Evolutionary conservation across 1,140 invertebrate species (phyloP).

Genomic region (Drosophila ohnishii): DNA sequence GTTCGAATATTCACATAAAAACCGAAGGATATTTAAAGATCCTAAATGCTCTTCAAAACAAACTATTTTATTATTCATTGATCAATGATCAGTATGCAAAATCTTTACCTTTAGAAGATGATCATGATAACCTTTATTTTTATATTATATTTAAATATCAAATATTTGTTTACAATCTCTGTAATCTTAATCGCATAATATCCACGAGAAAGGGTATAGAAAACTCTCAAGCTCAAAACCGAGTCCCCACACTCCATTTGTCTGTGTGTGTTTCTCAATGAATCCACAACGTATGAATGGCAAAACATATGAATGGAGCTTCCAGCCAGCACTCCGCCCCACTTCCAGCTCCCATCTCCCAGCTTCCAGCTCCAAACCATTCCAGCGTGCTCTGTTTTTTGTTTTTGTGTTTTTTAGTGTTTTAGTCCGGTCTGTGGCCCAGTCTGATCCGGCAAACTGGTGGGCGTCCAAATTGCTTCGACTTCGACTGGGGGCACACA

Average conservation of each 20-base stretch:
- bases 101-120: too few relatives aligned
- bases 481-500: conserved; percentile 22
- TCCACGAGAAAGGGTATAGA: conserved; percentile 26
- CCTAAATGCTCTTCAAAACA: too few relatives aligned
- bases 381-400: conserved; percentile 8
- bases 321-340: conserved; percentile 18
- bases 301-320: conserved; percentile 67
- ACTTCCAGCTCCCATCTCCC: conserved; percentile 6
- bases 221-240: not conserved
- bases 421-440: conserved; percentile 19
- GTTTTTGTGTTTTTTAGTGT: not conserved
- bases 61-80: too few relatives aligned
- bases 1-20: too few relatives aligned
- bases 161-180: too few relatives aligned
- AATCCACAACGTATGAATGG: conserved; percentile 76
- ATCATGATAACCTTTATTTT: too few relatives aligned
- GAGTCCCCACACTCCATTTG: conserved; percentile 1
- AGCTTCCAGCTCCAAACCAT: conserved; percentile 8
- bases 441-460: conserved; percentile 31
- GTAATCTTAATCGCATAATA: too few relatives aligned
- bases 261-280: conserved; percentile 59
- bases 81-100: too few relatives aligned
- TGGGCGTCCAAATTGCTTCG: conserved; percentile 73
- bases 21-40: too few relatives aligned
- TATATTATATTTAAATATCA: too few relatives aligned